Evolutionary conservation across 2,888 invertebrate species (phyloP), one percentile per base, ranked within the genome.

Genomic region (Cybosia mesomella): DNA sequence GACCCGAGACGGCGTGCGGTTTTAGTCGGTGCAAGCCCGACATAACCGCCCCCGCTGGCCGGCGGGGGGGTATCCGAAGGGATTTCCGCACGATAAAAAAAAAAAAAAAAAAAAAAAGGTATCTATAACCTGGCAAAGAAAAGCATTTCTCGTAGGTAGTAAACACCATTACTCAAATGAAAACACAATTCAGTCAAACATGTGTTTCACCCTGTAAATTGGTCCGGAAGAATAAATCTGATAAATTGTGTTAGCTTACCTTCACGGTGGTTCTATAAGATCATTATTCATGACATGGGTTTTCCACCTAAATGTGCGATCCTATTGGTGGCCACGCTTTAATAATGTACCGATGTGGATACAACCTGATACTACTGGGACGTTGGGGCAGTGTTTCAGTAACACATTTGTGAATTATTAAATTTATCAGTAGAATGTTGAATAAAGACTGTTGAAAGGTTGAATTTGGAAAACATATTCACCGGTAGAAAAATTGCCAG

Each of bases 131-230:
- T 36, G 10, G 36, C 36, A 36, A 11, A 11, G 0, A 36, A 11
- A 10, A 2, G 11, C 36, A 36, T 11, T 10, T 36, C 36, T 10
- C 2, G 10, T 36, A 9, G 36, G 10, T 1, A 21, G 1, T 9
- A 57, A 54, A 54, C 13, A 22, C 43, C 53, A 53, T 62, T 53
- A 61, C 21, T 34, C 13, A 32, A 53, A 62, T 64, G n/a, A 57
- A 43, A 39, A 32, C 21, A 7, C 18, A 36, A 58, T 13, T n/a
- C 32, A 32, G 21, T 10, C 61, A 21, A 61, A 34, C 4, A 34
- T 32, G 21, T 53, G 9, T 49, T 49, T n/a, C n/a, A n/a, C 49
- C 11, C 2, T 32, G 62, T 32, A 53, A 62, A 53, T 60, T 49
- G 43, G 11, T 62, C 15, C 49, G 61, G 49, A 21, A 32, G 53